Percentiles rank a stretch among this genome's conserved stretches.
These are phyloP conservation scores for Embiotoca jacksoni DNA, from an alignment of 2,113 vertebrate genomes.

Conservation along the genomic window DNA sequence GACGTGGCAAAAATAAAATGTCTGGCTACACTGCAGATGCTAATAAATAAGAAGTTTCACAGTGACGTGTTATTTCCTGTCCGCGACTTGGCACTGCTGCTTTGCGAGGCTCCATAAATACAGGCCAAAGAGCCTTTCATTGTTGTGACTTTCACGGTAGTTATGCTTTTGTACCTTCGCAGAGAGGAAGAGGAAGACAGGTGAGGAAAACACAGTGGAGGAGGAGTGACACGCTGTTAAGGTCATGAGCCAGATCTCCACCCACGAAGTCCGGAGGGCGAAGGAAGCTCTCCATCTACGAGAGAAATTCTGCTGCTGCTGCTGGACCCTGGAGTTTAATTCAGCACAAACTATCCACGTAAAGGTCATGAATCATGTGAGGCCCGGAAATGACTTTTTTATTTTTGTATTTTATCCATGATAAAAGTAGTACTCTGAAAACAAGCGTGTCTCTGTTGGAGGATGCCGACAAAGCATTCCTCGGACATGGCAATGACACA, in stretches of 20 bases:
- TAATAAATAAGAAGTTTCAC: constrained; percentile 48
- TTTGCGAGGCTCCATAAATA: constrained; percentile 35
- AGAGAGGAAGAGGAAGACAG: constrained; percentile 15
- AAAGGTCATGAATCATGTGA: constrained; percentile 38
- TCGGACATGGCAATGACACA: constrained; percentile 49
- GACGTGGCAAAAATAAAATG: constrained; percentile 45
- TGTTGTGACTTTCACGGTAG: constrained; percentile 37
- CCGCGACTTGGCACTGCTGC: constrained; percentile 22
- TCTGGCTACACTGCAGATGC: constrained; percentile 41
- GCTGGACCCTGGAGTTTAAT: background rate
- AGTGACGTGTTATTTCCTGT: constrained; percentile 27
- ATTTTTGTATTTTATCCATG: accelerated
- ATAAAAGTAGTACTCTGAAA: constrained; percentile 20
- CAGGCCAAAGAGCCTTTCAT: constrained; percentile 23
- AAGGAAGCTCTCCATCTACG: background rate
- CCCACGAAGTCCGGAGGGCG: background rate
- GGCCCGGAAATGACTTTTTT: constrained; percentile 9
- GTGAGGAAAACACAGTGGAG: constrained; percentile 6
- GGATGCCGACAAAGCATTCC: constrained; percentile 55
- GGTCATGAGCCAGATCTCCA: constrained; percentile 45
- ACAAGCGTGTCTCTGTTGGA: constrained; percentile 58
- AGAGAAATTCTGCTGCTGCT: constrained; percentile 24
- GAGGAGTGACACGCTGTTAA: accelerated
- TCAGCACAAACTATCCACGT: constrained; percentile 30
- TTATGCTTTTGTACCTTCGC: constrained; percentile 30